Conservation (phyloP, 2,888 invertebrate species). For the Clusia tigrina region DNA sequence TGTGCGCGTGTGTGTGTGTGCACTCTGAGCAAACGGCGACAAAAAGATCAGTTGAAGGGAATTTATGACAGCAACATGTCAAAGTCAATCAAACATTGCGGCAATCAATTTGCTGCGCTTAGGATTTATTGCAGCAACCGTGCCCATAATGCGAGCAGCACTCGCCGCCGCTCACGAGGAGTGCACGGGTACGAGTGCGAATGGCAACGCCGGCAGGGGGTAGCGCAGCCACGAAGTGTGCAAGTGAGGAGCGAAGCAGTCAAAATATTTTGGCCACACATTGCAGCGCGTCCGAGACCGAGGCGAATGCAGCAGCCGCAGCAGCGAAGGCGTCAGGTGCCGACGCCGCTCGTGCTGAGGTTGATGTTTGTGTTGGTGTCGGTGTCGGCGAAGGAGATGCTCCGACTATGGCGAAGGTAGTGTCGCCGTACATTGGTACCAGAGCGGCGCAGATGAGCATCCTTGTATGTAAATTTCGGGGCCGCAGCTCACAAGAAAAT, state of each 20-base stretch:
- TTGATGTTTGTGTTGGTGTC: constrained; percentile 13
- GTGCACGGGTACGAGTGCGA: too few relatives aligned
- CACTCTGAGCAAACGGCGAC: neutral
- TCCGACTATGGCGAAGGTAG: too few relatives aligned
- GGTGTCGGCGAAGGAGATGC: neutral
- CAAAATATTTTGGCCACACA: constrained; percentile 35
- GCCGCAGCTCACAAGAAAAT: too few relatives aligned
- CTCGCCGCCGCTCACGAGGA: too few relatives aligned
- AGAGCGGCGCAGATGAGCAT: constrained; percentile 45
- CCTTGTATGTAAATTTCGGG: constrained; percentile 53
- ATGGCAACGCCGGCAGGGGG: too few relatives aligned
- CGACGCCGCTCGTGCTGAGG: neutral
- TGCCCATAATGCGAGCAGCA: too few relatives aligned
- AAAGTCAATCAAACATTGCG: constrained; percentile 61
- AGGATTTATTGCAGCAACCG: constrained; percentile 43
- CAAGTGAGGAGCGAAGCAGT: neutral
- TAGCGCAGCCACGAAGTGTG: neutral
- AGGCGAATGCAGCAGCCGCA: constrained; percentile 16
- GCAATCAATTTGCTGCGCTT: constrained; percentile 55
- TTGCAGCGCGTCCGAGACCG: neutral
- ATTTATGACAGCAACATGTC: constrained; percentile 61
- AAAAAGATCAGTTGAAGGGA: constrained; percentile 20
- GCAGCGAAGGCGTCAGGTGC: constrained; percentile 41
- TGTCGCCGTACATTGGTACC: too few relatives aligned
- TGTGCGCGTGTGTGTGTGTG: constrained; percentile 19